Evolutionary conservation across 2,113 vertebrate genomes (phyloP), one percentile per base, ranked within the genome.

Genomic region (Psammodynastes pulverulentus): DNA sequence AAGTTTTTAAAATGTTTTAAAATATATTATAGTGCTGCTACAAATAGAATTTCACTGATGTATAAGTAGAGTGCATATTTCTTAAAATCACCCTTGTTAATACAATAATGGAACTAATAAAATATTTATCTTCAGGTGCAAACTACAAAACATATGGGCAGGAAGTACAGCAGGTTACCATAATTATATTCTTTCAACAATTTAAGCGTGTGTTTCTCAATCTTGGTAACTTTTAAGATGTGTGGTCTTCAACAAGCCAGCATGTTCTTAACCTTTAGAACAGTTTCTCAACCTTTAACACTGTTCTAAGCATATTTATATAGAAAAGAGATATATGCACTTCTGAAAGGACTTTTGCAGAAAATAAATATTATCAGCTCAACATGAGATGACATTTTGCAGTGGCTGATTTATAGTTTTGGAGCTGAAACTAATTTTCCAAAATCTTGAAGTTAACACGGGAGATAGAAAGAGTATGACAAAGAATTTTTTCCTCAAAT

Each of bases 401-500:
- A 56, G 1, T 15, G 21, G 4, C 23, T 10, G 8, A 88, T 85
- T 79, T 39, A 4, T 29, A 21, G 88, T 62, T 24, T 4, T 49
- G 86, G 84, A 91, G 92, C 5, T 6, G 21, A 88, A 89, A 12
- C 56, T 62, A n/a, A 3, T 52, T 23, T 90, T n/a, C 19, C 48
- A 17, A 3, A 17, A 46, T 29, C 89, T 67, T 91, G 23, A 89
- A 94, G n/a, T 58, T 39, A 93, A 89, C 0, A 87, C 15, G n/a
- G 5, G 34, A n/a, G 23, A n/a, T n/a, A 72, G 58, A 92, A 62
- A 39, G 56, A 86, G 26, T 26, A 94, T 19, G 15, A 88, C 5
- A 93, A 15, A 92, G 93, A 53, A 2, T 79, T 91, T 93, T 67
- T 86, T 21, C 9, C 43, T 23, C 45, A n/a, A 89, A 51, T 26